Conservation (phyloP, 2,113 vertebrate species). For the Megaleporinus macrocephalus region DNA sequence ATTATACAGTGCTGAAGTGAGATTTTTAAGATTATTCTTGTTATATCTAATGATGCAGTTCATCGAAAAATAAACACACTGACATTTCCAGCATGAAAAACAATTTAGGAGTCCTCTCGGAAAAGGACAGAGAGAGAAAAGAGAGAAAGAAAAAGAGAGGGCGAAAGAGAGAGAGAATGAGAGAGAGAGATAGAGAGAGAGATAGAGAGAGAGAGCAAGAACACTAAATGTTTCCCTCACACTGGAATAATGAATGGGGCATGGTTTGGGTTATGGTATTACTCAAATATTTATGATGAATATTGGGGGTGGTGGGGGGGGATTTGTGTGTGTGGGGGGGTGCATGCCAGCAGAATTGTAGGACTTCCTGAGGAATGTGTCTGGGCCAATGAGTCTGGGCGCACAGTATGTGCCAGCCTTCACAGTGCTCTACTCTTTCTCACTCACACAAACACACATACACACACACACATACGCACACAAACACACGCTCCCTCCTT, state of each 20-base stretch:
- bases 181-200: slow-evolving; percentile 8
- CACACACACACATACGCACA: slow-evolving; percentile 28
- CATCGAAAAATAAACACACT: slow-evolving; percentile 63
- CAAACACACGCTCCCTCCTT: slow-evolving; percentile 37
- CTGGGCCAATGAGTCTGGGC: slow-evolving; percentile 47
- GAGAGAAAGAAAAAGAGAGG: slow-evolving; percentile 11
- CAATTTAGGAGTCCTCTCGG: slow-evolving; percentile 54
- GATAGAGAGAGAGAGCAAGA: slow-evolving; percentile 25
- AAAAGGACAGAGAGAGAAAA: slow-evolving; percentile 14
- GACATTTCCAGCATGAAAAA: slow-evolving; percentile 62
- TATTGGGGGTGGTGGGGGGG: too few species aligned
- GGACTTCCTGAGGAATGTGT: slow-evolving; percentile 61
- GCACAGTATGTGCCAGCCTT: slow-evolving; percentile 55
- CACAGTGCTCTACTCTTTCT: slow-evolving; percentile 39
- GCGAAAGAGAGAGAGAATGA: slow-evolving; percentile 31
- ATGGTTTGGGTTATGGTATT: slow-evolving; percentile 61
- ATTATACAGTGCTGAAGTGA: slow-evolving; percentile 64
- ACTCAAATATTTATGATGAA: slow-evolving; percentile 66
- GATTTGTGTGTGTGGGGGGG: too few species aligned
- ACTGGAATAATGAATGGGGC: slow-evolving; percentile 61
- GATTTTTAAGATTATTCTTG: slow-evolving; percentile 69
- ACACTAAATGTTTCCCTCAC: slow-evolving; percentile 53
- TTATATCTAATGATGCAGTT: slow-evolving; percentile 67
- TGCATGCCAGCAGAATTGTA: slow-evolving; percentile 54
- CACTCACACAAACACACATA: slow-evolving; percentile 18